phyloP scores from a whole-genome alignment of 2,888 invertebrate species.

The Liodrosophila aerea region DNA sequence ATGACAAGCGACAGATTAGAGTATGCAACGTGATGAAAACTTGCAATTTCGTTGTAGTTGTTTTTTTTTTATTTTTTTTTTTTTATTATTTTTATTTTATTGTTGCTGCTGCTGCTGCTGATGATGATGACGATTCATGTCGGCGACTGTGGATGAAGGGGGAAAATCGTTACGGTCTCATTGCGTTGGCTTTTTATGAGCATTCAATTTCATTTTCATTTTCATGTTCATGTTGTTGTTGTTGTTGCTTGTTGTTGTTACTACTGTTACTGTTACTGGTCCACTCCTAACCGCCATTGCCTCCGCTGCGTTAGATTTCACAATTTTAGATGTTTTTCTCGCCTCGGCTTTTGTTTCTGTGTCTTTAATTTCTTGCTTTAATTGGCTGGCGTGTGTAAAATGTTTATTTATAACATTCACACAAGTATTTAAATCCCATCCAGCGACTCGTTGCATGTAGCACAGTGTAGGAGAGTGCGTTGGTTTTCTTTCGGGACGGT shows the following conservation, averaged over 20 bases:
- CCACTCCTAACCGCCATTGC: constrained; percentile 17
- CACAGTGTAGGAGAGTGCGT: constrained; percentile 10
- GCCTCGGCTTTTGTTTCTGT: constrained; percentile 32
- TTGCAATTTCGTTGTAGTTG: constrained; percentile 3
- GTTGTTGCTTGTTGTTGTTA: constrained; percentile 9
- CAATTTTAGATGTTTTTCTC: constrained; percentile 53
- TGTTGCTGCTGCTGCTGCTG: neutral
- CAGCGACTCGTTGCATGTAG: neutral
- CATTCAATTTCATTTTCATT: constrained; percentile 68
- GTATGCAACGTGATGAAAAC: too few species aligned
- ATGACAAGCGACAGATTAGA: too few species aligned
- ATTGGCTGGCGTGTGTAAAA: constrained; percentile 44
- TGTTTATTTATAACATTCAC: constrained; percentile 26
- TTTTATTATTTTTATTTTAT: neutral
- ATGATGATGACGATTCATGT: constrained; percentile 5
- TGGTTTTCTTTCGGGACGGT: too few species aligned
- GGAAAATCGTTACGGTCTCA: constrained; percentile 69
- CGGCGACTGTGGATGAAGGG: constrained; percentile 24
- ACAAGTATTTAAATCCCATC: neutral
- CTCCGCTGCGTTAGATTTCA: constrained; percentile 46
- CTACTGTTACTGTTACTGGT: constrained; percentile 19
- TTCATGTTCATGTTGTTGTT: constrained; percentile 29
- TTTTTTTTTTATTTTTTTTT: neutral
- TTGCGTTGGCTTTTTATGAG: constrained; percentile 60
- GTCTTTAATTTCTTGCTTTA: constrained; percentile 38